These are phyloP conservation scores for Capitulum mitella DNA, from an alignment of 2,888 invertebrate species.

Conservation along the genomic window DNA sequence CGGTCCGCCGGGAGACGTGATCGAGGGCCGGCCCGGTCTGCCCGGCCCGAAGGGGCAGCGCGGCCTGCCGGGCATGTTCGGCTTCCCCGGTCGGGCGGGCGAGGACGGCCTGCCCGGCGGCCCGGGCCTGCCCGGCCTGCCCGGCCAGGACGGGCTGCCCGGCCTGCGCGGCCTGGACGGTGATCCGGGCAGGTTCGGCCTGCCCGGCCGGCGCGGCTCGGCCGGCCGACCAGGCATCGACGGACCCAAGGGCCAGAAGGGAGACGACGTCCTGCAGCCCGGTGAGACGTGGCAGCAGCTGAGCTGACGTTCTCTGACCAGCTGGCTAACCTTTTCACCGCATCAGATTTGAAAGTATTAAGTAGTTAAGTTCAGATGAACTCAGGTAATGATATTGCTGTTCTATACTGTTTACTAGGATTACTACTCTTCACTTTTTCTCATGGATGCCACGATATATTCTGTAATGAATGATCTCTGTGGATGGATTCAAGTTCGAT, in stretches of 20 bases:
- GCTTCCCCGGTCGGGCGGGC: neutral
- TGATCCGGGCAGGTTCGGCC: conserved; percentile 31
- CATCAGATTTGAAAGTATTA: no score
- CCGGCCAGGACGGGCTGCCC: conserved; percentile 37
- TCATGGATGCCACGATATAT: no score
- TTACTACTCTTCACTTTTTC: no score
- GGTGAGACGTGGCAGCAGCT: no score
- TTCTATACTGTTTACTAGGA: no score
- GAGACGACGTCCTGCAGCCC: neutral
- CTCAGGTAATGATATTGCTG: no score
- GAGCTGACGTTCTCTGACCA: no score
- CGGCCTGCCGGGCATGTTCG: conserved; percentile 22
- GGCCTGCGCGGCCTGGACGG: conserved; percentile 36
- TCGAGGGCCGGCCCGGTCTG: conserved; percentile 42
- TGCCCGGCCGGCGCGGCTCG: conserved; percentile 12
- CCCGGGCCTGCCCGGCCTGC: conserved; percentile 38
- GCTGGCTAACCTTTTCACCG: no score
- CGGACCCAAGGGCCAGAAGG: conserved; percentile 27
- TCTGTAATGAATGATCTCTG: no score
- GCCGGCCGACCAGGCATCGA: conserved; percentile 35
- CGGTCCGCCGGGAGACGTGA: conserved; percentile 50
- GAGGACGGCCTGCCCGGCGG: conserved; percentile 50
- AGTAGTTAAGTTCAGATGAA: no score
- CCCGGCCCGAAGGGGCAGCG: conserved; percentile 35
- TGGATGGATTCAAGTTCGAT: no score